Evolutionary conservation across 2,888 invertebrate species (phyloP).

Genomic region (Furcula furcula): DNA sequence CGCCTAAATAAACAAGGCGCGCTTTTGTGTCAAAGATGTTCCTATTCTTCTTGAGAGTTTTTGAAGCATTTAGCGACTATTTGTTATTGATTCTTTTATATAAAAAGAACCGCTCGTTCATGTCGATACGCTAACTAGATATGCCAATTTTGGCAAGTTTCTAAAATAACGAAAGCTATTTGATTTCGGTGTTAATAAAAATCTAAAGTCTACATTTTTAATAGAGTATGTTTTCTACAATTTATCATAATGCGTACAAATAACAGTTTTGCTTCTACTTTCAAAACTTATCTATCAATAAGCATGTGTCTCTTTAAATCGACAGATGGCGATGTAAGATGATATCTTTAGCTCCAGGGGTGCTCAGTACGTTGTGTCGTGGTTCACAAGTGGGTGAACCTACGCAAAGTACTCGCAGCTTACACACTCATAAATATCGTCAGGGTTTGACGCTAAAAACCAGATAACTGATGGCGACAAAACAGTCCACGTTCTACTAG

Average conservation of each 20-base stretch:
- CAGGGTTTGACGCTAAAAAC: slow-evolving; percentile 45
- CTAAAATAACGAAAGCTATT: neutral
- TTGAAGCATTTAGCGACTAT: neutral
- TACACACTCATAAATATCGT: slow-evolving; percentile 49
- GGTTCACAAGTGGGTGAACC: slow-evolving; percentile 40
- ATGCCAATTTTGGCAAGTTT: no score
- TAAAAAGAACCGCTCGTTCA: neutral
- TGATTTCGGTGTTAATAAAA: neutral
- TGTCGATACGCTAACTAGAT: neutral
- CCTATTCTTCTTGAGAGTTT: slow-evolving; percentile 14
- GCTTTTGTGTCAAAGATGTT: slow-evolving; percentile 37
- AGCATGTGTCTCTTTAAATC: slow-evolving; percentile 28
- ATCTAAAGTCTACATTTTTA: neutral
- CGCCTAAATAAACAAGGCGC: slow-evolving; percentile 52
- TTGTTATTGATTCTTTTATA: neutral
- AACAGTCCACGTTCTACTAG: slow-evolving; percentile 38
- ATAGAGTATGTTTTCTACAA: neutral
- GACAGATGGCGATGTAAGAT: slow-evolving; percentile 27
- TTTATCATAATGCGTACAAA: neutral
- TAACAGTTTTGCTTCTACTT: neutral
- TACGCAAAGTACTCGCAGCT: slow-evolving; percentile 46
- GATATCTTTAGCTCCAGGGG: slow-evolving; percentile 36
- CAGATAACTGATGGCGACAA: slow-evolving; percentile 51
- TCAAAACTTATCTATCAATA: slow-evolving; percentile 3
- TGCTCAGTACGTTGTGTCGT: slow-evolving; percentile 35